Percentiles rank a stretch among this genome's conserved stretches.
Conservation (phyloP, 2,113 vertebrate genomes). For the Psephotus haematonotus region DNA sequence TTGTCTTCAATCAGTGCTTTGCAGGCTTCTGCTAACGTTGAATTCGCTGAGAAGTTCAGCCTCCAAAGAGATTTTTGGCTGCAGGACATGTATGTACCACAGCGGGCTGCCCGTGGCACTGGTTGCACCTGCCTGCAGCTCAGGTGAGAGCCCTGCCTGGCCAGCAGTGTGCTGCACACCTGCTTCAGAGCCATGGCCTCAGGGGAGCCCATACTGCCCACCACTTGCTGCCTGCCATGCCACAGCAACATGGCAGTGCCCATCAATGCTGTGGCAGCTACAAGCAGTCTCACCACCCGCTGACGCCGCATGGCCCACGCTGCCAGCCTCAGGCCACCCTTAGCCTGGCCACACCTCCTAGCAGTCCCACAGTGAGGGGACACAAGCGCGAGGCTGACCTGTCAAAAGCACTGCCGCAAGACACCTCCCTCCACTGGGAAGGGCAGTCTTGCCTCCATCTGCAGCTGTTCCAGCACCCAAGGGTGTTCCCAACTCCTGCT, state of each 20-base stretch:
- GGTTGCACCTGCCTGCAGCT: neutral
- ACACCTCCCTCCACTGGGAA: neutral
- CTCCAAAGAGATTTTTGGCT: neutral
- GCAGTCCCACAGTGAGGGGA: neutral
- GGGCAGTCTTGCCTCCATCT: neutral
- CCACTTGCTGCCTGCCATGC: fast-evolving
- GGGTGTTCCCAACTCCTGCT: neutral
- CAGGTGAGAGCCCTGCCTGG: neutral
- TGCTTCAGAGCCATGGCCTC: neutral
- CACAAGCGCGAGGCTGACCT: neutral
- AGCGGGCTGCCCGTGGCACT: neutral
- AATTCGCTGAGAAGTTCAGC: neutral
- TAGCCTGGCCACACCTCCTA: fast-evolving
- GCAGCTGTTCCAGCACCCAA: neutral
- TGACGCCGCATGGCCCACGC: neutral
- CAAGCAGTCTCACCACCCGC: neutral
- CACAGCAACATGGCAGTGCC: neutral
- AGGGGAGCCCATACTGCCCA: neutral
- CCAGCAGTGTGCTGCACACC: neutral
- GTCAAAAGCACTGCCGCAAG: fast-evolving
- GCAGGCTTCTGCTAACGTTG: slow-evolving; percentile 54
- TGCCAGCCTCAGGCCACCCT: no score
- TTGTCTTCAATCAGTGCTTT: slow-evolving; percentile 30
- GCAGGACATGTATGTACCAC: neutral
- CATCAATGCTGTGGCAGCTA: neutral